Percentiles rank a stretch among this genome's conserved stretches.
Evolutionary conservation across 2,888 invertebrate genomes (phyloP).

Genomic region (Lepidonotus clava): DNA sequence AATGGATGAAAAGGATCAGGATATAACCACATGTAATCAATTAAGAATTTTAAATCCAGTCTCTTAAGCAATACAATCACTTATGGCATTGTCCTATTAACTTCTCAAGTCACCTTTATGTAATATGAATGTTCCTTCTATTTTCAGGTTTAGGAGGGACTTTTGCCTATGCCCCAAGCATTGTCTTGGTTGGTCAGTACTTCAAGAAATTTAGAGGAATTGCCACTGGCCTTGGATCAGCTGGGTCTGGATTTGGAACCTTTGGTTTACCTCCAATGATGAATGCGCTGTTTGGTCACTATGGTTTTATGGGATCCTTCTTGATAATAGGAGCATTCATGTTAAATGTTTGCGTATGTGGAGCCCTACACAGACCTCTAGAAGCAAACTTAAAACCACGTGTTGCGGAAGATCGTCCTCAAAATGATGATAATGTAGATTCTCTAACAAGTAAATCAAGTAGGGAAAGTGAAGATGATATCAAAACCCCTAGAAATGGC

Average conservation of each 20-base stretch:
- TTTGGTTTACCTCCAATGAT: conserved; percentile 54
- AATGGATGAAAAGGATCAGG: too few relatives aligned
- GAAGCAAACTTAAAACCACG: neutral
- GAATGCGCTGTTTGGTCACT: conserved; percentile 51
- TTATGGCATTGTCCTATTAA: too few relatives aligned
- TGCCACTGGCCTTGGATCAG: conserved; percentile 53
- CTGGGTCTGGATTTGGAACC: conserved; percentile 58
- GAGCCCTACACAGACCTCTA: conserved; percentile 51
- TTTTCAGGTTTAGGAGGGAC: conserved; percentile 59
- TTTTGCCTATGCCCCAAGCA: conserved; percentile 55
- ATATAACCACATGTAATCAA: too few relatives aligned
- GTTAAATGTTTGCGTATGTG: conserved; percentile 54
- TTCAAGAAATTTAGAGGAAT: conserved; percentile 55
- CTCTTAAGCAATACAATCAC: too few relatives aligned
- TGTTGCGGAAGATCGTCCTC: too few relatives aligned
- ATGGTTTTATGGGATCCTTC: conserved; percentile 52
- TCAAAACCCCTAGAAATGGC: too few relatives aligned
- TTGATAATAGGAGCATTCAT: conserved; percentile 52
- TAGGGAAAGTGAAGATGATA: too few relatives aligned
- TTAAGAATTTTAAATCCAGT: too few relatives aligned
- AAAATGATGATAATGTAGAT: too few relatives aligned
- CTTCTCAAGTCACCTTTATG: too few relatives aligned
- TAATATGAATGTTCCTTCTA: neutral
- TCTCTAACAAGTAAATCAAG: too few relatives aligned
- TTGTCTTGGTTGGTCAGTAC: conserved; percentile 60